Conservation (phyloP, 2,113 vertebrate species). For the Corapipo altera region DNA sequence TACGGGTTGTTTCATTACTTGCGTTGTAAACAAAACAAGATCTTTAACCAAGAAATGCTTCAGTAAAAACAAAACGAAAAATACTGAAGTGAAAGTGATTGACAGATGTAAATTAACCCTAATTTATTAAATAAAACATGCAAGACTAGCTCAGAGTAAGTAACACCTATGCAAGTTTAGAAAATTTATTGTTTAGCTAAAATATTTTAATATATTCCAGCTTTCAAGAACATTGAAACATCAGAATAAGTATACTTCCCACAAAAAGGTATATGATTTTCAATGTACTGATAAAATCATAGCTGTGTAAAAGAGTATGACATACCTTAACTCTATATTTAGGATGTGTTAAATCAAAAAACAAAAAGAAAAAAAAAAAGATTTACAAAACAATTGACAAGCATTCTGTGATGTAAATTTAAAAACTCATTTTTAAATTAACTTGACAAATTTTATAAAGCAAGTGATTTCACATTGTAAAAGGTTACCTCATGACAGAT, state of each 20-base stretch:
- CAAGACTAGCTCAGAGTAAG: neutral
- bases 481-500: slow-evolving; percentile 16
- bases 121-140: neutral
- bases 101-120: neutral
- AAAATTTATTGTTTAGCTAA: neutral
- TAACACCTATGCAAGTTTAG: neutral
- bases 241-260: neutral
- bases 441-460: neutral
- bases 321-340: neutral
- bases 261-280: neutral
- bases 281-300: neutral
- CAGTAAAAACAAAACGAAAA: neutral
- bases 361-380: neutral
- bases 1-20: neutral
- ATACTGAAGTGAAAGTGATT: neutral
- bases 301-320: neutral
- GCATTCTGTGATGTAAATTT: neutral
- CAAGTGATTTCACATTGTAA: neutral
- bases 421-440: neutral
- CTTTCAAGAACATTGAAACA: neutral
- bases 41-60: neutral
- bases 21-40: neutral
- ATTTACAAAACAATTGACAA: neutral
- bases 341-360: neutral
- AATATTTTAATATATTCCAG: neutral